Base-by-base conservation (phyloP, 64 coral and sea anemone species). In the Montipora foliosa region DNA sequence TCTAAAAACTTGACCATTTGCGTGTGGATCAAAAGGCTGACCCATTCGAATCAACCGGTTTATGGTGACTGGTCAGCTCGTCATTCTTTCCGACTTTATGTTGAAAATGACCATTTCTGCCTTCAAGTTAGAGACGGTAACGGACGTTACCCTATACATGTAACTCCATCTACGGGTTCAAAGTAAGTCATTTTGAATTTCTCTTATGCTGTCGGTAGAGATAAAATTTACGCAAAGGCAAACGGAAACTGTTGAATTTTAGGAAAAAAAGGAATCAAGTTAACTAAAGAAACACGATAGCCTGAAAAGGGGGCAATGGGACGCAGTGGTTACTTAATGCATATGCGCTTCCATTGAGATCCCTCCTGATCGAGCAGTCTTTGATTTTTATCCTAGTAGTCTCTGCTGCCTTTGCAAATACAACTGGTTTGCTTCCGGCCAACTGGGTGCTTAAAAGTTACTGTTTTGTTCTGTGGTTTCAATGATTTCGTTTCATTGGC, bases 1-100 rank as follows among this genome's bases (percentile, higher is more conserved):
- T 20, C 24, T 15, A 24, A 24, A 37, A 57, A 81, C 79, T 44
- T 81, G 10, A 81, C 52, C 11, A 61, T 81, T 81, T 17, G 52
- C n/a, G 52, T 60, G 6, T 81, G 79, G 79, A 61, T 81, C 8
- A 81, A 81, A 61, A 2, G 14, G 11, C 6, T 24, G 20, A 5
- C 20, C 4, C n/a, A 22, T 3, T 14, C 15, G 3, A 0, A 25
- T 1, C 49, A 57, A 11, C 53, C 11, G 53, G 37, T 81, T 12
- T 81, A 81, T 15, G 51, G 53, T 60, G 79, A 81, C 12, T 81
- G 79, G 79, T 81, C 79, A 5, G 4, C 1, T 5, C 79, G 55
- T 61, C 22, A 37, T 81, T 57, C 53, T 12, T 81, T 81, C 48
- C 53, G 79, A 37, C 61, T 81, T 4, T 8, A 61, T n/a, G 8